A percentile compares a stretch with the other conserved stretches of the same genome.
Conservation (phyloP, 2,888 invertebrate genomes). For the Eristalis arbustorum region DNA sequence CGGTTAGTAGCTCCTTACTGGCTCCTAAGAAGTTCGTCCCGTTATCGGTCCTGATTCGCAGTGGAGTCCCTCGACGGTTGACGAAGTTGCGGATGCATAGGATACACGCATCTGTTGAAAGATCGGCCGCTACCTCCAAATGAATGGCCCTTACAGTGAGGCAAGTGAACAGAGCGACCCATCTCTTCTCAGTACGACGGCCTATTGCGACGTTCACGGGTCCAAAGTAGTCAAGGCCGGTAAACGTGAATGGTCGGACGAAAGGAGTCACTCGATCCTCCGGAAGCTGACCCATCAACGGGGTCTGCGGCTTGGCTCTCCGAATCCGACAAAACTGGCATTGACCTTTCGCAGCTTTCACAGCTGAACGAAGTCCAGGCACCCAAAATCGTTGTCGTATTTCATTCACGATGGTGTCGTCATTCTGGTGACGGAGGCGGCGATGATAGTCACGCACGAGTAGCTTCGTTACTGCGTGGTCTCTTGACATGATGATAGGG, state of each 20-base stretch:
- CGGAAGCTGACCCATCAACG: constrained; percentile 64
- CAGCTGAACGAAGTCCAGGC: constrained; percentile 4
- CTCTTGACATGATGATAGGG: constrained; percentile 20
- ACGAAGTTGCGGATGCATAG: constrained; percentile 49
- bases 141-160: constrained; percentile 44
- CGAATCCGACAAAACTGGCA: constrained; percentile 22
- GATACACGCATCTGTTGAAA: constrained; percentile 46
- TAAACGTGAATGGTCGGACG: constrained; percentile 59
- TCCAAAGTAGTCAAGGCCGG: constrained; percentile 60
- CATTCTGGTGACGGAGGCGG: constrained; percentile 29
- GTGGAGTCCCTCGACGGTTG: constrained; percentile 27
- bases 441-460: constrained; percentile 15
- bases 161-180: constrained; percentile 51
- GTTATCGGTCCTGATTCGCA: constrained; percentile 33
- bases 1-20: constrained; percentile 23
- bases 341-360: not conserved
- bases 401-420: constrained; percentile 27
- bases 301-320: constrained; percentile 15
- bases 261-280: constrained; percentile 44
- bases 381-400: constrained; percentile 44
- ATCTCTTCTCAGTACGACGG: constrained; percentile 44
- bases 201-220: constrained; percentile 46
- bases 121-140: constrained; percentile 30
- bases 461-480: not conserved
- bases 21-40: constrained; percentile 48